Evolutionary conservation across 2,888 invertebrate genomes (phyloP).

Genomic region (Neoscelio sp.): DNA sequence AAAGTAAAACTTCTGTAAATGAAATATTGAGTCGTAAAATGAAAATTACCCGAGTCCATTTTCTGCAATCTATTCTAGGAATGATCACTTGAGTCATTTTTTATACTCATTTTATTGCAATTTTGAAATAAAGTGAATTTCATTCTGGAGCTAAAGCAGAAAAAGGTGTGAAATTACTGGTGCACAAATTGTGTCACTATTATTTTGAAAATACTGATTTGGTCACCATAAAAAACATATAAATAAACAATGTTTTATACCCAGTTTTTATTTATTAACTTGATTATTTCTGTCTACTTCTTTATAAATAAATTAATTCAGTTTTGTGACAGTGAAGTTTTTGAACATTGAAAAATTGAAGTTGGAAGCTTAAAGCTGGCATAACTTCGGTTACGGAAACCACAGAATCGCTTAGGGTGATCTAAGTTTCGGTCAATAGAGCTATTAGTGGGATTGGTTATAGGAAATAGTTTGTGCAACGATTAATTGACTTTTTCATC

Average conservation of each 20-base stretch:
- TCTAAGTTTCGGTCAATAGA: conserved; percentile 6
- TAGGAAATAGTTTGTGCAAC: conserved; percentile 4
- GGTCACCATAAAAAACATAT: no score
- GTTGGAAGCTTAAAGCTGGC: neutral
- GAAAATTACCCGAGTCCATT: conserved; percentile 23
- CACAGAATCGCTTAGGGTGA: conserved; percentile 27
- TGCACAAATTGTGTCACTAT: neutral
- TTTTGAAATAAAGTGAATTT: conserved; percentile 10
- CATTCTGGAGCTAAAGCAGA: neutral
- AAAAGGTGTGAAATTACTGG: neutral
- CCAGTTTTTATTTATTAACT: no score
- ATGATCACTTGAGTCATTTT: conserved; percentile 18
- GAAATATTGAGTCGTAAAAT: conserved; percentile 27
- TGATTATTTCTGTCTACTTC: no score
- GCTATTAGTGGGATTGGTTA: conserved; percentile 20
- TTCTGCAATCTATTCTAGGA: conserved; percentile 12
- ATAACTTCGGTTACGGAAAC: conserved; percentile 5
- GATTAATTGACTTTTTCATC: conserved; percentile 15
- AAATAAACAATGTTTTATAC: no score
- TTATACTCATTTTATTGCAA: conserved; percentile 9
- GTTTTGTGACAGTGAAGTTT: no score
- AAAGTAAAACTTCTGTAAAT: no score
- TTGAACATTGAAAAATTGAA: neutral
- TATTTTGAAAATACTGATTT: no score
- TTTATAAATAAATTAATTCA: no score